Base-by-base conservation (phyloP, 1,140 invertebrate genomes). In the Drosophila dunni region DNA sequence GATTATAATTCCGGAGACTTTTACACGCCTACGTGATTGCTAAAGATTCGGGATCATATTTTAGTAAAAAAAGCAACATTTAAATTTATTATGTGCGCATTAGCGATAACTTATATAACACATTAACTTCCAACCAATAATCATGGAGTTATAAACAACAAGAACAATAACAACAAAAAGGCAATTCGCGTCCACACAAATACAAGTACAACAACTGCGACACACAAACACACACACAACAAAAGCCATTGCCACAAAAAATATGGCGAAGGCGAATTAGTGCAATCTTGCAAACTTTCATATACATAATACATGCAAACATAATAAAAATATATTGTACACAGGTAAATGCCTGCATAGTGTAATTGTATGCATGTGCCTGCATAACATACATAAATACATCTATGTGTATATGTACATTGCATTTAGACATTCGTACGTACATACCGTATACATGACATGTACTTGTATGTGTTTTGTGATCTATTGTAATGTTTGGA, bases 211-310 rank as follows among this genome's bases (percentile, higher is more conserved):
- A 68, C 13, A 68, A 69, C 56, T 50, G 33, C 29, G 58, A 56
- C 65, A 74, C 44, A 75, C 53, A 61, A 38, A 20, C 42, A 48
- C 1, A 9, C 46, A 48, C 13, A 48, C 42, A 48, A 24, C 13
- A 62, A 66, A 67, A 51, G 60, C 42, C 66, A 69, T 63, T 70
- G 67, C 60, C 29, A 60, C 67, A 60, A 75, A 65, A 75, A 75
- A 75, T 75, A 75, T 75, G 73, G 73, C 73, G 73, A 75, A 62
- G 65, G 57, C 64, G 56, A 73, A 70, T 75, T 75, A 63, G 66
- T 75, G 72, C 67, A 75, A 69, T 75, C 53, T 70, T 75, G 70
- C 56, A 68, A 73, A 73, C 70, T 73, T 54, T 68, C 29, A 73
- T 54, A 67, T 20, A 33, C 50, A 33, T 17, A 65, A 15, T 33